phyloP scores from a whole-genome alignment of 2,113 vertebrate genomes.

The human region GRCh38 chr2:182257001-182257500 shows the following conservation, averaged over 20 bases:
- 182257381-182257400: background rate
- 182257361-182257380: background rate
- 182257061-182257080: background rate
- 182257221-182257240: background rate
- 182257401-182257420: background rate
- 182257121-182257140: background rate
- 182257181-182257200: background rate
- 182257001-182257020: background rate
- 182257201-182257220: background rate
- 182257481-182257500: background rate
- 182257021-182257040: background rate
- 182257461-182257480: background rate
- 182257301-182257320: background rate
- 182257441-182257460: background rate
- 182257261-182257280: background rate
- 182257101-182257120: background rate
- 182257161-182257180: background rate
- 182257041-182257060: background rate
- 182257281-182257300: background rate
- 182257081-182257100: background rate
- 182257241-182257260: background rate
- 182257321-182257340: background rate
- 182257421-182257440: conserved; percentile 11
- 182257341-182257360: conserved; percentile 30
- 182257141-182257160: background rate